phyloP scores from a whole-genome alignment of 2,888 invertebrate species.

The Cheilosia variabilis region DNA sequence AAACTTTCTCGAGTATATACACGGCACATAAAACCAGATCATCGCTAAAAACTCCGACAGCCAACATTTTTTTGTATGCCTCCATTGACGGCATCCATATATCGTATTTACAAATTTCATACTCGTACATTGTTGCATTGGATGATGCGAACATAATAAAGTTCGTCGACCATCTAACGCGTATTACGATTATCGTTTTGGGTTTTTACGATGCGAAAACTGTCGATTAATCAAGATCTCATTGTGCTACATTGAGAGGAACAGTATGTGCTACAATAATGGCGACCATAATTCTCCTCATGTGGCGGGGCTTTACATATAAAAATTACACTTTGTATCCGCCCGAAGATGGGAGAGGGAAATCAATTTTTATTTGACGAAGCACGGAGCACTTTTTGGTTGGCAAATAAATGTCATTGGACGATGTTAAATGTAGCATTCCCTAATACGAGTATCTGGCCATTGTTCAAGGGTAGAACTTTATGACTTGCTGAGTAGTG shows the following conservation, averaged over 20 bases:
- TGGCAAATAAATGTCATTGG: slow-evolving; percentile 45
- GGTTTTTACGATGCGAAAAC: slow-evolving; percentile 53
- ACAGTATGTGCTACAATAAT: slow-evolving; percentile 36
- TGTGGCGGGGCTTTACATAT: slow-evolving; percentile 18
- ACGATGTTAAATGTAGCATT: slow-evolving; percentile 50
- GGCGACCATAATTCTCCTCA: neutral
- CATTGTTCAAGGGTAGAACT: slow-evolving; percentile 22
- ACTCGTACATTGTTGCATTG: slow-evolving; percentile 16
- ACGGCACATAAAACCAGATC: slow-evolving; percentile 34
- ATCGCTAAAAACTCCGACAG: slow-evolving; percentile 37
- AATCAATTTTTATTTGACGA: slow-evolving; percentile 45
- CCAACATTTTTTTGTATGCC: slow-evolving; percentile 42
- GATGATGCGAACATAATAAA: slow-evolving; percentile 23
- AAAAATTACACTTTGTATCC: slow-evolving; percentile 45
- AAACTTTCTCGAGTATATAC: neutral
- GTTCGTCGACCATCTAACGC: slow-evolving; percentile 20
- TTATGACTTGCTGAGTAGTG: slow-evolving; percentile 44
- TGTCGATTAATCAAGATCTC: slow-evolving; percentile 62
- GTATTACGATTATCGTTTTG: slow-evolving; percentile 50
- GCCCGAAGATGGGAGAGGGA: neutral
- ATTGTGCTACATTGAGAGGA: neutral
- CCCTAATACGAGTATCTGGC: slow-evolving; percentile 29
- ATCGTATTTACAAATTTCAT: slow-evolving; percentile 16
- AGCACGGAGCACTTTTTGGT: slow-evolving; percentile 24
- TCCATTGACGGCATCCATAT: slow-evolving; percentile 16